Base-by-base conservation (phyloP, 2,888 invertebrate species). In the Eristalinus aeneus region DNA sequence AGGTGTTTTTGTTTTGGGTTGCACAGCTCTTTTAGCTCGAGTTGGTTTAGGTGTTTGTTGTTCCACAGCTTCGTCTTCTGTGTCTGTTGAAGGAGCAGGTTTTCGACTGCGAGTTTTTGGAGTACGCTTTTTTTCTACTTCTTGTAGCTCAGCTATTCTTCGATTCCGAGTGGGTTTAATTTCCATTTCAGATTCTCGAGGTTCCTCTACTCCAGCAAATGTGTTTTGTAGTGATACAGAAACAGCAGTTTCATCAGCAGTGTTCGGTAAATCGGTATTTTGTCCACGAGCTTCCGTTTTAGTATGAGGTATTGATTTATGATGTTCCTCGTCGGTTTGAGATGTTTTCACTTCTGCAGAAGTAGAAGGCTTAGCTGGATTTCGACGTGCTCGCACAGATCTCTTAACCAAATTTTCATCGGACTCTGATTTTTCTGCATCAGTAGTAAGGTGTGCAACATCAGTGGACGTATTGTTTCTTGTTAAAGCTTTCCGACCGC, bases 21-120 rank as follows among this genome's bases (percentile, higher is more conserved):
- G 67, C 1, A 2, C 34, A 5, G 2, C 73, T 36, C 27, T 75
- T 67, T 39, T 31, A 10, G 46, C 46, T 9, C 68, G 61, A 10
- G 16, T 54, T 56, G 65, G 61, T 32, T 56, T 73, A 46, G 34
- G 27, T 12, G 2, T 56, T 32, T 27, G 46, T 11, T 65, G 36
- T 5, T 67, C 39, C 27, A 56, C 27, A 22, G n/a, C 12, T 27
- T 84, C 74, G 27, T 75, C 23, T 10, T 73, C 61, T 53, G 9
- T 20, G 16, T 71, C 67, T 6, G 12, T 16, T 5, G 36, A 63
- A 0, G 11, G 16, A 5, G 22, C 16, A 12, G 11, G 9, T 11
- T n/a, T 60, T 16, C 16, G 16, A 22, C 54, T 39, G 6, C 54
- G 54, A 5, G 11, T 10, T 46, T n/a, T 46, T 12, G 46, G 12